Evolutionary conservation across 1,140 invertebrate genomes (phyloP), one percentile per base, ranked within the genome.

Genomic region (Condylostylus longicornis): DNA sequence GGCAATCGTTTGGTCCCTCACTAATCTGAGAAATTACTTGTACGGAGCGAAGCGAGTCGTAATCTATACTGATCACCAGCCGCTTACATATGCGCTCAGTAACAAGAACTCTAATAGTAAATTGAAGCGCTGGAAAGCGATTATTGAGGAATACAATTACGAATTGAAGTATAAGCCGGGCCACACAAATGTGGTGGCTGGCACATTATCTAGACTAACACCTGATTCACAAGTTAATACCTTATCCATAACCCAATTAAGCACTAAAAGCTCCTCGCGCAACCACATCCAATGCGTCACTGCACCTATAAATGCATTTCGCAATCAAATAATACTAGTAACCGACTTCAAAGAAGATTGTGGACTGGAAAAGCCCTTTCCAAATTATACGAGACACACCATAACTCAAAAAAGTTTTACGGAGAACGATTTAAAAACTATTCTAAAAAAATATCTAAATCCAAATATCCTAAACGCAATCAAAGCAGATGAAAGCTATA

Each of bases 1-100:
- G 18, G 42, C 37, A n/a, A 61, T 74, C 5, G 39, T 69, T 2
- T 72, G 54, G 47, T 62, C 50, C 10, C 29, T 51, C 5, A 54
- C 43, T 28, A 40, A 57, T 23, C 61, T 64, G 23, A 37, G 48
- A 23, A 48, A 47, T 21, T 58, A 54, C 42, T 31, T 56, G 18
- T 50, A 47, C 19, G 46, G 46, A 23, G 46, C 44, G 20, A 27
- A 32, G 10, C 46, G 51, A 40, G 47, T 53, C 9, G 44, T 35
- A 38, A 45, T 50, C 8, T 32, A 45, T 7, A 53, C 47, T 7
- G 47, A 57, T 31, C 50, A 69, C 38, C 50, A 54, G 40, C 54
- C 60, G 3, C 44, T 67, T 17, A 45, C 37, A 32, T 67, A 54
- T 49, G 40, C 68, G 6, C 37, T 52, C 9, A 51, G 49, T n/a